Percentiles rank a stretch among this genome's conserved stretches.
Evolutionary conservation across 2,113 vertebrate genomes (phyloP).

Genomic region (Tympanuchus pallidicinctus): DNA sequence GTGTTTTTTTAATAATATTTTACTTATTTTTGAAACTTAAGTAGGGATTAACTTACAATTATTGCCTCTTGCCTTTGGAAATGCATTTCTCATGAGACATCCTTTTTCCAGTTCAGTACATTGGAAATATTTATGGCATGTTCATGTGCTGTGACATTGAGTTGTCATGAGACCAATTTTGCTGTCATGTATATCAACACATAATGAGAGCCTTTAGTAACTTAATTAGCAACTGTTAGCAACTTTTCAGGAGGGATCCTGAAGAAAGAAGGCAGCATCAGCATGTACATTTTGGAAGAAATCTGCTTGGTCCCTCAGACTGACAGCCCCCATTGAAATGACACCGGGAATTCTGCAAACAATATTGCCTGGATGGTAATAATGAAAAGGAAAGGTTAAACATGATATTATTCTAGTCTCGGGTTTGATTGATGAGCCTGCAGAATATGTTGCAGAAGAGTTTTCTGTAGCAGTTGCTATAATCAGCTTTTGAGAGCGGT

Average conservation of each 20-base stretch:
- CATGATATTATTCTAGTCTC: not conserved
- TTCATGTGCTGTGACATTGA: not conserved
- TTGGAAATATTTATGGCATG: not conserved
- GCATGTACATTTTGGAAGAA: not conserved
- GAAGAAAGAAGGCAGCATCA: not conserved
- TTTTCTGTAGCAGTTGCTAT: not conserved
- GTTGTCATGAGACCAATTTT: not conserved
- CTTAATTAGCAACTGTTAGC: slow-evolving; percentile 12
- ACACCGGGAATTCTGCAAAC: not conserved
- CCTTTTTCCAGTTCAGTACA: not conserved
- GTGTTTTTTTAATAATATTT: not conserved
- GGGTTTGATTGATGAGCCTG: slow-evolving; percentile 2
- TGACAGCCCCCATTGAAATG: not conserved
- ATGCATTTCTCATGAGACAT: not conserved
- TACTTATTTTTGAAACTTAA: not conserved
- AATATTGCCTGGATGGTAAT: not conserved
- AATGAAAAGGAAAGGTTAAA: not conserved
- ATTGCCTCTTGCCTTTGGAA: not conserved
- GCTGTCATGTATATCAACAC: not conserved
- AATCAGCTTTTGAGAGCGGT: not conserved
- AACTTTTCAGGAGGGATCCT: not conserved
- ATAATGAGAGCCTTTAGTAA: not conserved
- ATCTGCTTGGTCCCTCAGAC: not conserved
- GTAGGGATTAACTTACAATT: not conserved
- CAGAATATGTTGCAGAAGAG: not conserved